Conservation (phyloP, 1,140 invertebrate genomes). For the Orussus abietinus region DNA sequence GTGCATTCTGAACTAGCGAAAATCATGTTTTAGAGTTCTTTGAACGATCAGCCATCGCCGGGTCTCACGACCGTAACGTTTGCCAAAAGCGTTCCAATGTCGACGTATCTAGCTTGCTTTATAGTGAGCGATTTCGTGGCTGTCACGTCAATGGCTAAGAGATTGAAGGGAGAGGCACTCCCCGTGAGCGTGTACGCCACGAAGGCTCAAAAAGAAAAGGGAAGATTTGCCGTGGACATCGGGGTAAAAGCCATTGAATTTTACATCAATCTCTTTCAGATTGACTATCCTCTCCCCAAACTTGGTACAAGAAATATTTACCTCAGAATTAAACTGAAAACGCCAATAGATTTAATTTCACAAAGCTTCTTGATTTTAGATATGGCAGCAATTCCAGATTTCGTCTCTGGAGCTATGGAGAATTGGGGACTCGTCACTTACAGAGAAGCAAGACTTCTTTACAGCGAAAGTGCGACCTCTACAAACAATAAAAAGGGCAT, state of each 20-base stretch:
- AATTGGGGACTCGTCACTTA: conserved; percentile 88
- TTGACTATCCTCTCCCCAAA: conserved; percentile 83
- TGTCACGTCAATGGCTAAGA: conserved; percentile 55
- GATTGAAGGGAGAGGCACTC: conserved; percentile 55
- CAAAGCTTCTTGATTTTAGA: conserved; percentile 59
- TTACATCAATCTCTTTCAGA: conserved; percentile 83
- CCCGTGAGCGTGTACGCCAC: conserved; percentile 71
- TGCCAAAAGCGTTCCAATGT: conserved; percentile 80
- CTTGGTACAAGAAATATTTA: conserved; percentile 58
- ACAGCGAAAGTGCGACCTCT: conserved; percentile 65
- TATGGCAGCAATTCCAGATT: conserved; percentile 91
- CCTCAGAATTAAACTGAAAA: conserved; percentile 6
- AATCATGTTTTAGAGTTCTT: too few relatives aligned
- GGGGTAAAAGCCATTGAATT: conserved; percentile 78
- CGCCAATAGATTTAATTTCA: not conserved
- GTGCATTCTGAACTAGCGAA: too few relatives aligned
- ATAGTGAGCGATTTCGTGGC: conserved; percentile 84
- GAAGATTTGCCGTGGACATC: conserved; percentile 73
- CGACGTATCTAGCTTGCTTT: conserved; percentile 87
- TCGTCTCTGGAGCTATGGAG: conserved; percentile 93
- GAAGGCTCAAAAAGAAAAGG: conserved; percentile 70
- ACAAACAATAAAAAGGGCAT: conserved; percentile 73
- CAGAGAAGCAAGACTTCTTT: conserved; percentile 79
- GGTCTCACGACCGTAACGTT: conserved; percentile 63
- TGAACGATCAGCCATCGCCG: conserved; percentile 39